These are phyloP conservation scores for Leucopsar rothschildi DNA, from an alignment of 2,113 vertebrate species.

Conservation along the genomic window DNA sequence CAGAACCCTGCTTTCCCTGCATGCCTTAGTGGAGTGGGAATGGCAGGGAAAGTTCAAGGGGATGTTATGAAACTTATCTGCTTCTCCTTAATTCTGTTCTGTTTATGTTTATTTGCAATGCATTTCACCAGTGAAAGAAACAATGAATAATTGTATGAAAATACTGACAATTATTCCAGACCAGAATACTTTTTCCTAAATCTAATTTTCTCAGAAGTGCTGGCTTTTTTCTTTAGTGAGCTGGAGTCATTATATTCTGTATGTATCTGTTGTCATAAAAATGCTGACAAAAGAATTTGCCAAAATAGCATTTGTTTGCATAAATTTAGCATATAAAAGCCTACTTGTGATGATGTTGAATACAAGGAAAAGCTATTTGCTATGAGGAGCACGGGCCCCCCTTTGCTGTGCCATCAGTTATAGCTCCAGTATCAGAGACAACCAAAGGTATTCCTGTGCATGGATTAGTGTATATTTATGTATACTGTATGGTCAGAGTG, in stretches of 20 bases:
- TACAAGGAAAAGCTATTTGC: background rate
- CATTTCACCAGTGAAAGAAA: constrained; percentile 7
- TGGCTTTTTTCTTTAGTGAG: constrained; percentile 14
- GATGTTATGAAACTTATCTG: background rate
- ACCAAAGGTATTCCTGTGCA: background rate
- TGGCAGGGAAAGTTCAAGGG: background rate
- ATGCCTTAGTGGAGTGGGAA: constrained; percentile 11
- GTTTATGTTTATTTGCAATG: constrained; percentile 35
- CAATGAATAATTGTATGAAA: constrained; percentile 14
- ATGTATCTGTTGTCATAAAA: background rate
- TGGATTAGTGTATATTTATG: background rate
- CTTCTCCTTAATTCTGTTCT: background rate
- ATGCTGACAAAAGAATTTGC: constrained; percentile 26
- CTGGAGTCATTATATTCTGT: background rate
- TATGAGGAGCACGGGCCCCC: background rate
- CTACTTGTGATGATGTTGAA: background rate
- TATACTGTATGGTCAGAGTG: background rate
- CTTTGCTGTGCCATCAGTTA: background rate
- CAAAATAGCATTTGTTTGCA: background rate
- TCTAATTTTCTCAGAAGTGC: constrained; percentile 22
- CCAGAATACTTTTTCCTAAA: constrained; percentile 14
- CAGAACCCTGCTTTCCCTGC: constrained; percentile 18
- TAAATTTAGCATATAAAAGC: background rate
- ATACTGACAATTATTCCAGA: background rate
- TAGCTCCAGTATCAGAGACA: background rate